Conservation (phyloP, 1,140 invertebrate species). For the Leptinotarsa undecemlineata region DNA sequence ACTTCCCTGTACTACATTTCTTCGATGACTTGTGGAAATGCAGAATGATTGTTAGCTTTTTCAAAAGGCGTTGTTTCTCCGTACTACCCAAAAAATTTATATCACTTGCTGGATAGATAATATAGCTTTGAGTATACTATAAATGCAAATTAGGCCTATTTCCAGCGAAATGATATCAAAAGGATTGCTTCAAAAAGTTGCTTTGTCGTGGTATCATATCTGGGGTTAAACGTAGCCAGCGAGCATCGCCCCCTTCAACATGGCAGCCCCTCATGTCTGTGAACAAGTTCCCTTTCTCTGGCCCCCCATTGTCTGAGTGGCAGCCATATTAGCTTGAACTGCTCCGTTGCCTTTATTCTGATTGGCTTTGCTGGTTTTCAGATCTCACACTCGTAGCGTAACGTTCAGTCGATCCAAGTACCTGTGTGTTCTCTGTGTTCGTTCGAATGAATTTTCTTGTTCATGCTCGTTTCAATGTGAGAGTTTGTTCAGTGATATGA, state of each 20-base stretch:
- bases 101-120: background rate
- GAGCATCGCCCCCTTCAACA: constrained; percentile 39
- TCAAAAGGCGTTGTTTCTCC: background rate
- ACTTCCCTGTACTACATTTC: background rate
- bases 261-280: constrained; percentile 41
- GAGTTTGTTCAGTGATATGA: constrained; percentile 32
- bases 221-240: constrained; percentile 38
- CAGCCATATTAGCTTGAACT: constrained; percentile 56
- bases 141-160: background rate
- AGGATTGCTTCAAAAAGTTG: constrained; percentile 42
- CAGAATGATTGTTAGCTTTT: background rate
- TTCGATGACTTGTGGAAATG: constrained; percentile 2
- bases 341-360: constrained; percentile 54
- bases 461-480: constrained; percentile 37
- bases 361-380: constrained; percentile 56
- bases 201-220: constrained; percentile 41
- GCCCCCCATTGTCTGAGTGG: constrained; percentile 54
- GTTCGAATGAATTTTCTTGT: constrained; percentile 43
- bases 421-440: constrained; percentile 38
- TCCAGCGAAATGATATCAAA: constrained; percentile 11
- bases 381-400: constrained; percentile 48
- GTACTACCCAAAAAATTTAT: background rate
- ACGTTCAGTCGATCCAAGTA: constrained; percentile 38
- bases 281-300: constrained; percentile 52
- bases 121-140: too few relatives aligned